These are phyloP conservation scores for Trichomycterus rosablanca DNA, from an alignment of 2,113 vertebrate species.

Conservation along the genomic window DNA sequence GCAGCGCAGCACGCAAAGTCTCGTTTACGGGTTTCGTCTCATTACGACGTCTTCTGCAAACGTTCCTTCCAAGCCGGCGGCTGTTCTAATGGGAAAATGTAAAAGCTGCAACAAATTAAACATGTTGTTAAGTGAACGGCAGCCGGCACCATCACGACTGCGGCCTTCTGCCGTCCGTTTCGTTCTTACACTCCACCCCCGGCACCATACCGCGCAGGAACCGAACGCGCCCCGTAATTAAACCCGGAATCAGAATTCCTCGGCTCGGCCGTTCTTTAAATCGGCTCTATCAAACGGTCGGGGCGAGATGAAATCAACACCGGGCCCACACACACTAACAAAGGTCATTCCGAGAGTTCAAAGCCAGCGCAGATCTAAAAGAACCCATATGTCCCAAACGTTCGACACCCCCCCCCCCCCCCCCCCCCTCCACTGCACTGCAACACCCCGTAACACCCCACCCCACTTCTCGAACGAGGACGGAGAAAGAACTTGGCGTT, in stretches of 20 bases:
- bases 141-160: too few relatives aligned
- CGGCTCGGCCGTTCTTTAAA: too few relatives aligned
- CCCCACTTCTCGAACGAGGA: constrained; percentile 61
- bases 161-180: too few relatives aligned
- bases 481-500: constrained; percentile 31
- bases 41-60: constrained; percentile 77
- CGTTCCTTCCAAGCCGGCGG: constrained; percentile 64
- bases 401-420: too few relatives aligned
- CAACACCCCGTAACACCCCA: too few relatives aligned
- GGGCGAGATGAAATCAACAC: too few relatives aligned
- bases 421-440: too few relatives aligned
- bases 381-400: constrained; percentile 81
- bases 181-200: too few relatives aligned
- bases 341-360: constrained; percentile 90
- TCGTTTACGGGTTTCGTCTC: constrained; percentile 76
- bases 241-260: constrained; percentile 50
- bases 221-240: constrained; percentile 65
- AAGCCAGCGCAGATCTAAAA: constrained; percentile 89
- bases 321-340: constrained; percentile 74
- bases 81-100: constrained; percentile 30
- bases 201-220: too few relatives aligned
- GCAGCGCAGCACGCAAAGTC: too few relatives aligned
- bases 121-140: constrained; percentile 57
- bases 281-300: too few relatives aligned
- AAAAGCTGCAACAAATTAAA: constrained; percentile 44